Base-by-base conservation (phyloP, 2,113 vertebrate genomes). In the Corvus hawaiiensis region DNA sequence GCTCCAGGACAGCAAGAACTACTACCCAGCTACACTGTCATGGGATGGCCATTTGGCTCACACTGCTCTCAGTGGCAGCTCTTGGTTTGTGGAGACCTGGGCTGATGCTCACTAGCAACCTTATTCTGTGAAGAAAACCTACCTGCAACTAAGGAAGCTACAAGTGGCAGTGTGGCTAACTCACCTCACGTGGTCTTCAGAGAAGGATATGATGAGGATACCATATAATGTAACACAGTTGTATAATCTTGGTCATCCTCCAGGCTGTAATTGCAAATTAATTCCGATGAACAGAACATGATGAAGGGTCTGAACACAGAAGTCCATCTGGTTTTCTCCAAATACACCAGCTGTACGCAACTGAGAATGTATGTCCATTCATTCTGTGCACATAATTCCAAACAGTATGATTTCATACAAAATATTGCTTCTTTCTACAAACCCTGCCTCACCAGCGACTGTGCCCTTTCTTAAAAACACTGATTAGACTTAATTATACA, bases 271-370 rank as follows among this genome's bases (percentile, higher is more conserved):
- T 32, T 90, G 90, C 52, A 87, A 94, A 84, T 84, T 84, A 89
- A 94, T 91, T 93, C 69, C 75, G 61, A 78, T 84, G 51, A 91
- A 78, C 69, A 74, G 72, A 95, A 87, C 0, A 3, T 48, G 61
- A 78, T 64, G 48, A 95, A 94, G 39, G 35, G 39, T 61, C 84
- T 84, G 61, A 91, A 64, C 26, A 2, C 84, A 82, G 66, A 91
- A 87, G 35, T 89, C 91, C 90, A 82, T 90, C 90, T 83, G 77
- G 27, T 97, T 96, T 95, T 87, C 44, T 71, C 56, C 87, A 91
- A 84, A 94, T 72, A 68, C 43, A 89, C 71, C 82, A 94, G 67
- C 90, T 93, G 81, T 87, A 93, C 75, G 9, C 52, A 89, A 67
- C 62, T 11, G 3, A 95, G 87, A 93, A 93, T 72, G 37, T 14